Evolutionary conservation across 1,140 invertebrate species (phyloP), one percentile per base, ranked within the genome.

Genomic region (Bombus waltoni): DNA sequence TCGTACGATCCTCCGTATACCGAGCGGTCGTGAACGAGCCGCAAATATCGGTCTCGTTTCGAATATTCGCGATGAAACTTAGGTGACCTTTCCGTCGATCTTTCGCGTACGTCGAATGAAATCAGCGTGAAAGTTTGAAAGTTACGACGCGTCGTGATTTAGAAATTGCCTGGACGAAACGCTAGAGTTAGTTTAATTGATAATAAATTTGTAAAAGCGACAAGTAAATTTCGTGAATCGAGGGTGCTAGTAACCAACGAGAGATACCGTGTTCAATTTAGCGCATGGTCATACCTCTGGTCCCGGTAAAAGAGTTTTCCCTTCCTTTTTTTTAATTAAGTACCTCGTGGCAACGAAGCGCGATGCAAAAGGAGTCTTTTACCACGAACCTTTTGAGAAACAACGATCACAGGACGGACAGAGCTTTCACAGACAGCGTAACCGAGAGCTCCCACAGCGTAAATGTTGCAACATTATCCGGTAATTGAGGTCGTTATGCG

Each of bases 351-450:
- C 86, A 85, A 89, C 83, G 79, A 84, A 85, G 79, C 81, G 71
- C 88, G 83, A 72, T 59, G 79, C 47, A 75, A 59, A 80, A 73
- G 66, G 75, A 83, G 86, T 82, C 78, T 87, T 85, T 65, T 62
- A 59, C 76, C 53, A 44, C 80, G 76, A 90, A 90, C 85, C 81
- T 90, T 90, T 89, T 80, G 81, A 88, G 81, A 47, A 90, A 87
- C 81, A 78, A 79, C 75, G 79, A 87, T 85, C 75, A 81, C 82
- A 75, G 71, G 38, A 22, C 11, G 47, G 38, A 59, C 44, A 73
- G 70, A 81, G 71, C 78, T 85, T 85, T 85, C 57, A 85, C 68
- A 53, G 38, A 13, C 62, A 57, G 81, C n/a, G 35, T 44, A 32
- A 65, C 81, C 71, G 25, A 47, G n/a, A 28, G 62, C 59, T 15